Percentiles rank a stretch among this genome's conserved stretches.
These are phyloP conservation scores for Parnassius apollo DNA, from an alignment of 2,888 invertebrate genomes.

Conservation along the genomic window DNA sequence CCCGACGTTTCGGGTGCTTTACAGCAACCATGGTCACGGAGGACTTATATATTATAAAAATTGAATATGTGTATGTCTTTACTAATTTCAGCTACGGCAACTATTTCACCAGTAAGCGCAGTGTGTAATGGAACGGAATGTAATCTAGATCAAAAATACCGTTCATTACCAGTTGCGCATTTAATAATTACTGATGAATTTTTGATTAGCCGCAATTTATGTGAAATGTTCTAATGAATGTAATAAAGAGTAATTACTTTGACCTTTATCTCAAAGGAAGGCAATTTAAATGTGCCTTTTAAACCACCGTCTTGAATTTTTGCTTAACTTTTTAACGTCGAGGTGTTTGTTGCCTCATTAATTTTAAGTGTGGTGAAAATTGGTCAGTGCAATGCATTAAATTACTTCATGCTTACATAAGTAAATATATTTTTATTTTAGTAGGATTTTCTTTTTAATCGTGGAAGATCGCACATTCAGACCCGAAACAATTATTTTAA, in stretches of 20 bases:
- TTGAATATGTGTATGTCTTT: no score
- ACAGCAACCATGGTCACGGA: no score
- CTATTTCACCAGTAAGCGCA: no score
- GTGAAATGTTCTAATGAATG: slow-evolving; percentile 10
- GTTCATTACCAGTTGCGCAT: not conserved
- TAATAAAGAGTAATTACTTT: slow-evolving; percentile 6
- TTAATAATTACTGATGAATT: not conserved
- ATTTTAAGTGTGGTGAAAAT: not conserved
- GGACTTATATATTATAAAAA: no score
- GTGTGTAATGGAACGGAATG: not conserved
- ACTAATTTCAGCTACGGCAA: no score
- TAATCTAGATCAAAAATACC: not conserved
- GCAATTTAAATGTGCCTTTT: slow-evolving; percentile 7
- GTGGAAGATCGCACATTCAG: not conserved
- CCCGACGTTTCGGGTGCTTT: no score
- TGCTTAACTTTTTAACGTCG: slow-evolving; percentile 11
- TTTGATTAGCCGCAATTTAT: not conserved
- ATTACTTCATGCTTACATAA: not conserved
- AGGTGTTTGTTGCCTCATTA: slow-evolving; percentile 8
- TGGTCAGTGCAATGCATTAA: not conserved
- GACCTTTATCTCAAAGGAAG: slow-evolving; percentile 19
- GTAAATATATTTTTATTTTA: not conserved
- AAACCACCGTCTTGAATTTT: slow-evolving; percentile 8
- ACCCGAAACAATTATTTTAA: not conserved
- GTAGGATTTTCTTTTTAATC: no score